Conservation (phyloP, 2,888 invertebrate species). For the Dastarcus helophoroides region DNA sequence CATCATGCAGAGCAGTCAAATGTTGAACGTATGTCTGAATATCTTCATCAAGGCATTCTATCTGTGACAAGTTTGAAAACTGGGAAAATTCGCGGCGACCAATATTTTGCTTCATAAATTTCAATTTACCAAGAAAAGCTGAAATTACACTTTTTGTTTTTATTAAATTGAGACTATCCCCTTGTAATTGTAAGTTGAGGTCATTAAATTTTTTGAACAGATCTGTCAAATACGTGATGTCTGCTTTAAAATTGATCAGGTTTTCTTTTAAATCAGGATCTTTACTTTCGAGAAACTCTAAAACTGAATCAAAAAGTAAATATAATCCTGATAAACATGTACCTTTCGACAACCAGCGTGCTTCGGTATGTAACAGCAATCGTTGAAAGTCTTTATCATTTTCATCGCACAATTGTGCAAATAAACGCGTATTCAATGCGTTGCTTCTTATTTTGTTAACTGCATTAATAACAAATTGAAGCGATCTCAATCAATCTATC, state of each 20-base stretch:
- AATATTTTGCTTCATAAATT: slow-evolving; percentile 12
- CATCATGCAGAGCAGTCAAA: slow-evolving; percentile 7
- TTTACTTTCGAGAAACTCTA: slow-evolving; percentile 13
- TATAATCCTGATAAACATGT: slow-evolving; percentile 15
- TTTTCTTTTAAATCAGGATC: slow-evolving; percentile 11
- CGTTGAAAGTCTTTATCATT: slow-evolving; percentile 20
- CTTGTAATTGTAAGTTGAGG: slow-evolving; percentile 12
- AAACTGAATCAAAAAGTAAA: slow-evolving; percentile 6
- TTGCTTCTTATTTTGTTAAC: slow-evolving; percentile 5
- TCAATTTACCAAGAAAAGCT: slow-evolving; percentile 5
- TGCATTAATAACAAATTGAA: slow-evolving; percentile 5
- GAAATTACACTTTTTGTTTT: slow-evolving; percentile 6
- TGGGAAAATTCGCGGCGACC: slow-evolving; percentile 6
- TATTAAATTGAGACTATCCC: slow-evolving; percentile 7
- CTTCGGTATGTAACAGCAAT: too few species aligned
- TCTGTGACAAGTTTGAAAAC: slow-evolving; percentile 8
- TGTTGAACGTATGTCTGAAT: slow-evolving; percentile 8
- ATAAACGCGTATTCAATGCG: slow-evolving; percentile 13
- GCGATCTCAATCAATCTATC: too few species aligned
- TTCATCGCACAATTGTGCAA: slow-evolving; percentile 22
- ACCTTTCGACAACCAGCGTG: slow-evolving; percentile 21
- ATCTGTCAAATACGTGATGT: slow-evolving; percentile 16
- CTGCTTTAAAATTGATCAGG: slow-evolving; percentile 11
- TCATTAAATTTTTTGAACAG: slow-evolving; percentile 14
- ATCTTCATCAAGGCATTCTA: slow-evolving; percentile 7